Percentiles rank a stretch among this genome's conserved stretches.
phyloP scores from a whole-genome alignment of 2,888 invertebrate species.

The Megaustenia siamemsis region DNA sequence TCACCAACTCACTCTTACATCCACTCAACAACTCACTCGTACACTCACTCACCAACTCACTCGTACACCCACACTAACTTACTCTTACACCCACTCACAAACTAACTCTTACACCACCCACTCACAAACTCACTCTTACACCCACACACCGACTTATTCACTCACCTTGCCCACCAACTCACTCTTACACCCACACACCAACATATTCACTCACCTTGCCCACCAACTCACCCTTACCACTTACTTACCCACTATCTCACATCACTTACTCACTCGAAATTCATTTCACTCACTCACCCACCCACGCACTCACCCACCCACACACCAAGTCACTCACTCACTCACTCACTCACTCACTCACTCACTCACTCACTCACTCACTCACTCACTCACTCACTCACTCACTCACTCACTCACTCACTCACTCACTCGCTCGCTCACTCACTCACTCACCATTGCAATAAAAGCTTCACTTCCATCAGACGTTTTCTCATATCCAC shows the following conservation, averaged over 20 bases:
- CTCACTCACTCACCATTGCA: slow-evolving; percentile 10
- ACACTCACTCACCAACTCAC: no score
- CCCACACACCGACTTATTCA: no score
- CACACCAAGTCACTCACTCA: not conserved
- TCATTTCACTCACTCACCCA: not conserved
- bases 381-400: not conserved
- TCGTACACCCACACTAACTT: no score
- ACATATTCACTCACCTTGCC: not conserved
- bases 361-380: not conserved
- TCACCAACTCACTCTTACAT: no score
- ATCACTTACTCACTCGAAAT: slow-evolving; percentile 8
- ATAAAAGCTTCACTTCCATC: not conserved
- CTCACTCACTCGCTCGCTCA: not conserved
- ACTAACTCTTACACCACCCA: no score
- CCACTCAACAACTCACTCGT: no score
- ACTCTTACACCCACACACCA: not conserved
- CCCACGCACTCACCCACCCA: not conserved
- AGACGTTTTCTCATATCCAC: no score
- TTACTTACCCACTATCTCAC: slow-evolving; percentile 13
- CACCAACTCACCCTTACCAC: not conserved
- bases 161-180: not conserved
- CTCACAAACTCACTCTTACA: not conserved
- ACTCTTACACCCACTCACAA: no score
- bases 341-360: slow-evolving; percentile 19
- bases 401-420: slow-evolving; percentile 1